Evolutionary conservation across 2,113 vertebrate species (phyloP).

Genomic region (Nesospiza acunhae): DNA sequence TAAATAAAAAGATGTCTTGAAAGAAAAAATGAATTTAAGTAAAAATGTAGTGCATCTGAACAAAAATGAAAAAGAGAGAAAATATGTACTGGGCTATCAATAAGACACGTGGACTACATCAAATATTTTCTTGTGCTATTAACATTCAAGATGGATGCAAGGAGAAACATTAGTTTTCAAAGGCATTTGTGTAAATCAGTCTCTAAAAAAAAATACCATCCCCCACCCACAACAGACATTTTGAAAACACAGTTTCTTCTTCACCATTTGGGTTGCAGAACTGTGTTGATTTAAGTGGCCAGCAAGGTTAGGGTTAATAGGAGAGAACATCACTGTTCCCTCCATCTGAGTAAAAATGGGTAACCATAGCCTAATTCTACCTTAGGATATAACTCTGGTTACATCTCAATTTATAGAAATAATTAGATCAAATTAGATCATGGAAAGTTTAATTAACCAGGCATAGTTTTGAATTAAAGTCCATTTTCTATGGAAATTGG

Average conservation of each 20-base stretch:
- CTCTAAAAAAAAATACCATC: neutral
- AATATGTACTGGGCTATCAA: neutral
- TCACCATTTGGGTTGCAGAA: neutral
- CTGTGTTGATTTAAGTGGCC: neutral
- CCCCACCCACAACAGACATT: accelerated
- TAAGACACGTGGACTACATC: neutral
- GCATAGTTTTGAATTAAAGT: conserved; percentile 80
- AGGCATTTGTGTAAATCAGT: neutral
- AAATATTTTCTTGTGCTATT: neutral
- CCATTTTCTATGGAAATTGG: conserved; percentile 78
- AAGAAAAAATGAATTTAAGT: neutral
- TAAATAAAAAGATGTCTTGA: neutral
- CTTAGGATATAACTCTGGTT: conserved; percentile 73
- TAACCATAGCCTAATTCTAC: conserved; percentile 65
- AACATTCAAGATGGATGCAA: neutral
- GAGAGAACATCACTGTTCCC: neutral
- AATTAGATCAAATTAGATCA: conserved; percentile 79
- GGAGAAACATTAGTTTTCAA: neutral
- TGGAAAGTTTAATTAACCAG: conserved; percentile 78
- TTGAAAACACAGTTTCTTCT: neutral
- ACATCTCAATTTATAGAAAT: conserved; percentile 80
- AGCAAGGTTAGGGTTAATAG: conserved; percentile 9
- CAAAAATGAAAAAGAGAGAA: neutral
- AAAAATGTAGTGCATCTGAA: neutral
- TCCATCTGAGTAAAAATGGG: conserved; percentile 49